Evolutionary conservation across 2,797 vertebrate species (phyloP), one percentile per base, ranked within the genome.

Genomic region (Oreortyx pictus): DNA sequence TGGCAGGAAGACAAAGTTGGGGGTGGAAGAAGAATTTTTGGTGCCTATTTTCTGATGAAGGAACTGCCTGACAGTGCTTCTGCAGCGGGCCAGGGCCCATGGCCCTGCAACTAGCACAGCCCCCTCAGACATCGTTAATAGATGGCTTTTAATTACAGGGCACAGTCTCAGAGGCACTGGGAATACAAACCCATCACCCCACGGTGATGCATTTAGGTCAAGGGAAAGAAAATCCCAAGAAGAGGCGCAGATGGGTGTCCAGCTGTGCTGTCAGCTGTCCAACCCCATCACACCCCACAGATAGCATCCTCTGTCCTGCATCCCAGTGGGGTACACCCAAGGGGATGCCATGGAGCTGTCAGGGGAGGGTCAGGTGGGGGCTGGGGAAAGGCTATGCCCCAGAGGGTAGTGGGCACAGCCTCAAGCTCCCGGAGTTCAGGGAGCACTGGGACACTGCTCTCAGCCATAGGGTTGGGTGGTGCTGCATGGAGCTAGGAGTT

Each of bases 1-100:
- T 96, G 92, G 94, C 96, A 96, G 82, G 85, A 87, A 94, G 88
- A 96, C 86, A 92, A 85, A 92, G 39, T 6, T 93, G 93, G 91
- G 84, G 92, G 93, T 0, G 86, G 84, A 80, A 85, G 60, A 88
- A 65, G 86, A 84, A 90, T 94, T 95, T 94, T 95, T 74, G 76
- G 88, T 77, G 72, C 75, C 74, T 93, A 37, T 91, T 94, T 91
- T 87, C 74, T 91, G 71, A 75, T 37, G 60, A 62, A 89, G 91
- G 68, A 95, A 79, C 84, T 70, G 89, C 94, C 90, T 95, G 93
- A 89, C 84, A 92, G 82, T 71, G 90, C 80, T 64, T 73, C 68
- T 91, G 60, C 84, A 79, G 86, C 74, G 86, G 86, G 81, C 43
- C 71, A 56, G 14, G 5, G 75, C 82, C 80, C 20, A 0, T 1